Evolutionary conservation across 2,888 invertebrate species (phyloP).

Genomic region (Electrophaes corylata): DNA sequence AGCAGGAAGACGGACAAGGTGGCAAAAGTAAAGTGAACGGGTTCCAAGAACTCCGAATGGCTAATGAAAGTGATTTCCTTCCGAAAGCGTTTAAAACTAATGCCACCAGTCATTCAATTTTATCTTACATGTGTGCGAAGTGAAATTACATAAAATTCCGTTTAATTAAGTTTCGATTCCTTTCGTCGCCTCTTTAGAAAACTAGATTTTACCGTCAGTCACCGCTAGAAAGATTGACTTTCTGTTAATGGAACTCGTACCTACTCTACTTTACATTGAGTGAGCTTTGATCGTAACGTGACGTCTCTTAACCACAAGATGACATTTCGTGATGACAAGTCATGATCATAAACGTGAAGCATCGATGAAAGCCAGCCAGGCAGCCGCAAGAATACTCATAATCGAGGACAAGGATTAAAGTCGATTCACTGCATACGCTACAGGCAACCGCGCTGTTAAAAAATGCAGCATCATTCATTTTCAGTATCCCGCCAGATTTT

Average conservation of each 20-base stretch:
- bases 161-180: constrained; percentile 10
- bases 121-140: constrained; percentile 2
- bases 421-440: constrained; percentile 26
- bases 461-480: constrained; percentile 17
- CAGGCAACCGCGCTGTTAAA: constrained; percentile 13
- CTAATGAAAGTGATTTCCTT: constrained; percentile 1
- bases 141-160: constrained; percentile 7
- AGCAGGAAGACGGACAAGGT: background rate
- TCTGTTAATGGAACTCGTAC: constrained; percentile 9
- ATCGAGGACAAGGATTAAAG: constrained; percentile 36
- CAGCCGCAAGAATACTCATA: constrained; percentile 34
- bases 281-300: constrained; percentile 40
- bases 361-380: constrained; percentile 45
- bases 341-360: constrained; percentile 40
- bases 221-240: constrained; percentile 3
- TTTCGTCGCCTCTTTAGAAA: background rate
- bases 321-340: constrained; percentile 45
- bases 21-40: no score
- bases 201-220: constrained; percentile 9
- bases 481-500: constrained; percentile 23
- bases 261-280: constrained; percentile 17
- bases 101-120: background rate
- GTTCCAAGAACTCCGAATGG: no score
- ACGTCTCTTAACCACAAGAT: constrained; percentile 46
- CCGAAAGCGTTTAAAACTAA: constrained; percentile 13